Base-by-base conservation (phyloP, 1,140 invertebrate species). In the Elysia chlorotica region DNA sequence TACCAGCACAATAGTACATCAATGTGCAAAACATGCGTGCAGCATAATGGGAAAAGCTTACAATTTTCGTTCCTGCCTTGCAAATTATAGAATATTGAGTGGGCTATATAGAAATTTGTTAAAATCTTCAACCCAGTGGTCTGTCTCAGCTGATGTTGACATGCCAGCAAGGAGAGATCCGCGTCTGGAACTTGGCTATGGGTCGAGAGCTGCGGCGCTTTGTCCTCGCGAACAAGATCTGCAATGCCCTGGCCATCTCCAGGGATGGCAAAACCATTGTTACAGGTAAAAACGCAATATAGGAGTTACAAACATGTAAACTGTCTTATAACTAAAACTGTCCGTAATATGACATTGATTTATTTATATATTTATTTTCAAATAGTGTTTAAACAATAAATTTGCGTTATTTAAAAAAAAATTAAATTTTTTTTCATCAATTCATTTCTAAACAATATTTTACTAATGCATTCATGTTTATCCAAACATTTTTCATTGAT, bases 141-240 rank as follows among this genome's bases (percentile, higher is more conserved):
- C 78, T 79, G 35, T 85, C 85, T 33, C 91, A 94, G 68, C 92
- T 96, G 73, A 96, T 97, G 87, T 93, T 94, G 30, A 96, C 95
- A 0, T 92, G 92, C 62, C 93, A 94, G 69, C 91, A 92, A 80
- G 91, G 96, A 82, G 92, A 93, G 78, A 92, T 97, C 30, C 90
- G 95, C 74, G 90, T 97, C 30, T 98, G 95, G 95, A 92, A 92
- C 75, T 86, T 92, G 30, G 86, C 89, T 31, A 92, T 91, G 0
- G 92, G 92, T 72, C 91, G 92, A 81, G 95, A 97, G 89, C 86
- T 96, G 63, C 88, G 96, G 0, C 89, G 95, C 38, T 94, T 96
- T 68, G 90, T 91, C 71, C 92, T 97, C 2, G 91, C 92, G 5
- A 97, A 97, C 88, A 95, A 96, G 83, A 91, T 91, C 14, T 97